A percentile compares a stretch with the other conserved stretches of the same genome.
These are phyloP conservation scores for Corythaixoides concolor DNA, from an alignment of 2,113 vertebrate species.

Conservation along the genomic window DNA sequence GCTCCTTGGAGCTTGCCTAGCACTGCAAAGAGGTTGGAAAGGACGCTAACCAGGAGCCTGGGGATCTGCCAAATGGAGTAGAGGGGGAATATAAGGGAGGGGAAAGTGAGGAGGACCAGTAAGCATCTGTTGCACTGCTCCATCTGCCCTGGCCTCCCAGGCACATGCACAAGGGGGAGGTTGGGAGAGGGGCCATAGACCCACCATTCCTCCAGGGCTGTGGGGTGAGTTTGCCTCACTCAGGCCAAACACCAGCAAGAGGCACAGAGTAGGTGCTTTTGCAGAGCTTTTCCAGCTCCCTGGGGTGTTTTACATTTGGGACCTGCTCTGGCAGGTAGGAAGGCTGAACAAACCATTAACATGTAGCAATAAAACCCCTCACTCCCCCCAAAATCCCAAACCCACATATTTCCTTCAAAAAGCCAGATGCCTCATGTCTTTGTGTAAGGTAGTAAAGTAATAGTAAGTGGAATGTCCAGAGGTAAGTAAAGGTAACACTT, in stretches of 20 bases:
- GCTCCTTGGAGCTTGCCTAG: not conserved
- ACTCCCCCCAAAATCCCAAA: not conserved
- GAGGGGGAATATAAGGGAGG: not conserved
- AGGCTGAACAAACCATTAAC: not conserved
- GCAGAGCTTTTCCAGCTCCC: not conserved
- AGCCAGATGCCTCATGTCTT: not conserved
- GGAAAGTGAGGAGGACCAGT: no score
- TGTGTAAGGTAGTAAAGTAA: not conserved
- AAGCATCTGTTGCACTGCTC: not conserved
- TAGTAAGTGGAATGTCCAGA: accelerated
- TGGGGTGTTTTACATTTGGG: not conserved
- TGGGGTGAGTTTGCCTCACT: not conserved
- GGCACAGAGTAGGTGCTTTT: not conserved
- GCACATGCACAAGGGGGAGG: accelerated
- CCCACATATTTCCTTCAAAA: not conserved
- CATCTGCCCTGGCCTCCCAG: accelerated
- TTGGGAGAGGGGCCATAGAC: not conserved
- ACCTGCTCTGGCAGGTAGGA: not conserved
- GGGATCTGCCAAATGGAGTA: not conserved
- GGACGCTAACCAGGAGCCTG: accelerated
- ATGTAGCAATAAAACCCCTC: no score
- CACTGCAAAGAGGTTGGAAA: not conserved
- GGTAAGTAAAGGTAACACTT: not conserved
- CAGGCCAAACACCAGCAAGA: no score
- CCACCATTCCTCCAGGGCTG: not conserved